A percentile compares a stretch with the other conserved stretches of the same genome.
Evolutionary conservation across 2,113 vertebrate species (phyloP).

Genomic region (Pangasianodon hypophthalmus): DNA sequence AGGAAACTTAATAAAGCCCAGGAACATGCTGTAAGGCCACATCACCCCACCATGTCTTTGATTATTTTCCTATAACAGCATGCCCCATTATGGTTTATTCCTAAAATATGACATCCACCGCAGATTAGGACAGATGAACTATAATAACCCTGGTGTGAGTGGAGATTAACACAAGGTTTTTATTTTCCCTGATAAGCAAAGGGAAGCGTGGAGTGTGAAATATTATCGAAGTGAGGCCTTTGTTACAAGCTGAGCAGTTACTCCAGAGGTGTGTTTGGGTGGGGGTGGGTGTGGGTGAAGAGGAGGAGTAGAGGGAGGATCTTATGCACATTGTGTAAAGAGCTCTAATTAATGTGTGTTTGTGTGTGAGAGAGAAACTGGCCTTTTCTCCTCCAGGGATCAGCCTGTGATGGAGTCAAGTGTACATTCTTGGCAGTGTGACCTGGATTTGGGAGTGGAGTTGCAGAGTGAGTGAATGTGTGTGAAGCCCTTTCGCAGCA

Average conservation of each 20-base stretch:
- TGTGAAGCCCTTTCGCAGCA: slow-evolving; percentile 33
- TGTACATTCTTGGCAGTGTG: slow-evolving; percentile 36
- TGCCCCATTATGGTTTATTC: not conserved
- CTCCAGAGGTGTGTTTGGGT: slow-evolving; percentile 22
- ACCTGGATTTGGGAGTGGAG: slow-evolving; percentile 52
- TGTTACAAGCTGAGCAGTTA: not conserved
- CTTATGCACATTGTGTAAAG: slow-evolving; percentile 50
- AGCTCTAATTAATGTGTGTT: slow-evolving; percentile 48
- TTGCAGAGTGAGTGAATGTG: slow-evolving; percentile 32
- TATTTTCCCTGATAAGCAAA: not conserved
- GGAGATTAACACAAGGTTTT: not conserved
- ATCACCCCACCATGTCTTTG: not conserved
- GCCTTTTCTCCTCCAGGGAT: slow-evolving; percentile 34
- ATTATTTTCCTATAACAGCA: not conserved
- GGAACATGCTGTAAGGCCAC: not conserved
- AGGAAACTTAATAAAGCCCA: not conserved
- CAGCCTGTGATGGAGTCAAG: slow-evolving; percentile 20
- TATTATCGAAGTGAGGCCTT: not conserved
- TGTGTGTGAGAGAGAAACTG: slow-evolving; percentile 26
- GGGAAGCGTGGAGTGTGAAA: not conserved
- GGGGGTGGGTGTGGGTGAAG: slow-evolving; percentile 23
- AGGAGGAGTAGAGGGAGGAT: slow-evolving; percentile 16
- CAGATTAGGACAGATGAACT: not conserved
- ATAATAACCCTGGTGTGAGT: not conserved
- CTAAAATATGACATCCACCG: not conserved